Evolutionary conservation across 2,113 vertebrate genomes (phyloP), one percentile per base, ranked within the genome.

Genomic region (Oncorhynchus clarkii): DNA sequence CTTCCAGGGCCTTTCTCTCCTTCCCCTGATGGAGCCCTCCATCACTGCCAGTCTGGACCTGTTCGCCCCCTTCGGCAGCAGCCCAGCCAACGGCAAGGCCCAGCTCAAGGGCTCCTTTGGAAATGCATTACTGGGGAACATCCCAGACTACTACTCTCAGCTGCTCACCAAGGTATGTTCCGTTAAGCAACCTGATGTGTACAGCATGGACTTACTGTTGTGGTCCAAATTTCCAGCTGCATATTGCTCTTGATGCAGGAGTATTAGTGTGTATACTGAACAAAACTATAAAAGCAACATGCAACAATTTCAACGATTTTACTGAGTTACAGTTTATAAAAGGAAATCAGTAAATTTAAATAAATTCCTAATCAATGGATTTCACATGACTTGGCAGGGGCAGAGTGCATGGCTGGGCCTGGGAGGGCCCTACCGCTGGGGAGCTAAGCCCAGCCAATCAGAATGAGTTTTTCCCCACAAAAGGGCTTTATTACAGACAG

Each of bases 121-220:
- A 90, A 99, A 94, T 18, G 97, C 97, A 0, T 92, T 96, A 20
- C 91, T 99, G 9, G 93, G 97, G 80, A 95, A 95, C 8, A 94
- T 96, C 77, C 96, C 96, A 0, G 98, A 99, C 88, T 99, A 99
- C 85, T 99, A 99, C 82, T 96, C 97, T 9, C 97, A 99, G 90
- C 93, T 99, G 67, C 95, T 99, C 72, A 97, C 96, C 72, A 98
- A 99, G 96, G 98, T 99, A 92, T 77, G 16, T n/a, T n/a, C 13
- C 16, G 48, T 26, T 6, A 0, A 31, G 39, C 39, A 45, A 45
- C 9, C 39, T 45, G 39, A 11, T 45, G 39, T 60, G 22, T 31
- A 60, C 2, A 26, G 16, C 27, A 3, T 67, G 9, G n/a, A 75
- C 13, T 76, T 75, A 48, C 74, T 70, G 13, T 45, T 27, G 3